Base-by-base conservation (phyloP, 2,113 vertebrate species). In the Apodemus speciosus region DNA sequence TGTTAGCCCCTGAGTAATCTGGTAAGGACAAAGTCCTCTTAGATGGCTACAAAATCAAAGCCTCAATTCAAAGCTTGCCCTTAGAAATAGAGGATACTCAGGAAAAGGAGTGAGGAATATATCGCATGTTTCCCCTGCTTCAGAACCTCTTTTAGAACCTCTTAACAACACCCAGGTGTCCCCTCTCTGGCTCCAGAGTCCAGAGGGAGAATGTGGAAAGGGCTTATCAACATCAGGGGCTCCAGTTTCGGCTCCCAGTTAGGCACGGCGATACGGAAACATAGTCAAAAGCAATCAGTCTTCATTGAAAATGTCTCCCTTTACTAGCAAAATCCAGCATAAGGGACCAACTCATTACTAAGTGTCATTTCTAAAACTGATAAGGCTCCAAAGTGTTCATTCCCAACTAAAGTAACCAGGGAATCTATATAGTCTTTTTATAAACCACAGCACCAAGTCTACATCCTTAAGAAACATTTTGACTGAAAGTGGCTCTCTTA, bases 311-410 rank as follows among this genome's bases (percentile, higher is more conserved):
- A 92, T 85, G 32, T 81, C 85, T 92, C 43, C 18, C 21, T 88
- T 91, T 40, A 49, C 51, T 86, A 60, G n/a, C 77, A 53, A 89
- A 79, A 86, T 40, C 64, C 30, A 93, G 30, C 49, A 38, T 43
- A 86, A 92, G 49, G 43, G 56, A 68, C 43, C 38, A 94, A 80
- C 85, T 58, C 71, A 84, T 92, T 85, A 46, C n/a, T 90, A 94
- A 92, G 25, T 80, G 92, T 89, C 76, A 56, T 91, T 94, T 95
- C 76, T 88, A 94, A 96, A 96, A 90, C 85, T 83, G 71, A 30
- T 85, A 21, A 91, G 4, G 10, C 91, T 94, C 71, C 89, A 87
- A 75, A 80, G 40, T 40, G 71, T 89, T 94, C 27, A 58, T 94
- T 95, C 79, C 46, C 40, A 95, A 62, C 30, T 81, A 90, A 81